Evolutionary conservation across 1,140 invertebrate genomes (phyloP), one percentile per base, ranked within the genome.

Genomic region (Vanessa tameamea): DNA sequence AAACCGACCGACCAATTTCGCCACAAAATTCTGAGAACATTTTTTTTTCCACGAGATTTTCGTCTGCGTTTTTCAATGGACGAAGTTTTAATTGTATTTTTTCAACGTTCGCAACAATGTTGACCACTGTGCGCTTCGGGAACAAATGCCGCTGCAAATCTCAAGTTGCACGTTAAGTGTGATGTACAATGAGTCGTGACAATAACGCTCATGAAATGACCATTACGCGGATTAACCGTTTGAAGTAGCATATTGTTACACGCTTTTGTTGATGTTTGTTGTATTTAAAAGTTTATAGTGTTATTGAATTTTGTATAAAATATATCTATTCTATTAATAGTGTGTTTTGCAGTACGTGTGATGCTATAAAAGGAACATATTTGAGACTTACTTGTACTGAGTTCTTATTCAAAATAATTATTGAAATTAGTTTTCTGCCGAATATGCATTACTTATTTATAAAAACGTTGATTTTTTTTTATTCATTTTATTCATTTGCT

Each of bases 181-280:
- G 73, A 68, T 26, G 70, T 31, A 78, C 78, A 80, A 80, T 72
- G 73, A 59, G 47, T 16, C 79, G 72, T 64, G 23, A 65, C 69
- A 65, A 72, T 47, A 31, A 66, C 47, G 59, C 71, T 16, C 12
- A 20, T 43, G 51, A 78, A 78, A 64, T 78, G 77, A 73, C 77
- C 75, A 74, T 15, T 37, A 48, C 65, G 12, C 7, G 73, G 73
- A 74, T 74, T 74, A 74, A 13, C 20, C 37, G 71, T 15, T 47
- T 48, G 13, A 66, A 73, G 71, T 15, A 67, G 64, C 64, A 9
- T 23, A 67, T 67, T 73, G 71, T 72, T 73, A 31, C 37, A 16
- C 53, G 68, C 23, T 48, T 16, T 9, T 63, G 31, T 37, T 59
- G 23, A 51, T 26, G 26, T 64, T 64, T 71, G 69, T 61, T 16